phyloP scores from a whole-genome alignment of 2,888 invertebrate species.

The Sinopyrophorus schimmeli region DNA sequence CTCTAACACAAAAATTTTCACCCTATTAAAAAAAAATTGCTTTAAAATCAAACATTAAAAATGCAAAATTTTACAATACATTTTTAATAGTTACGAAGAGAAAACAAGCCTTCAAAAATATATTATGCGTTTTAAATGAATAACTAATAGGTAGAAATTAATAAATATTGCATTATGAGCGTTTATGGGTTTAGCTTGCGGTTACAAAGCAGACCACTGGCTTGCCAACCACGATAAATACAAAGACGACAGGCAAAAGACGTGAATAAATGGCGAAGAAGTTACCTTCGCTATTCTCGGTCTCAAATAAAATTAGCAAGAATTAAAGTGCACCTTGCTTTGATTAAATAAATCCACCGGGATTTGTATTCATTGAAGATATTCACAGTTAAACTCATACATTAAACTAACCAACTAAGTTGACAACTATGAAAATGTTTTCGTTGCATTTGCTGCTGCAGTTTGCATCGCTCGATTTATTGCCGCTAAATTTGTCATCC shows the following conservation, averaged over 20 bases:
- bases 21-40: no score
- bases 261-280: constrained; percentile 16
- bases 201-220: no score
- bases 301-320: constrained; percentile 33
- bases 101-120: no score
- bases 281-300: constrained; percentile 12
- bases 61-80: no score
- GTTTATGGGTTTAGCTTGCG: constrained; percentile 8
- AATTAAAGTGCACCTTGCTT: constrained; percentile 37
- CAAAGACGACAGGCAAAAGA: constrained; percentile 15
- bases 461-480: constrained; percentile 18
- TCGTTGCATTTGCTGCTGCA: constrained; percentile 15
- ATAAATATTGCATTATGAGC: no score
- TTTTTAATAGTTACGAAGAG: no score
- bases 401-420: constrained; percentile 21
- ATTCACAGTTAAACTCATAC: constrained; percentile 28
- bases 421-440: constrained; percentile 25
- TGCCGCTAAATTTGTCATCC: constrained; percentile 17
- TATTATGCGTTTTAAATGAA: no score
- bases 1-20: no score
- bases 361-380: constrained; percentile 28
- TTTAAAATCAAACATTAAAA: no score
- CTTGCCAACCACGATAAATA: constrained; percentile 13
- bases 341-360: constrained; percentile 40
- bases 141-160: no score